Evolutionary conservation across 2,888 invertebrate genomes (phyloP), one percentile per base, ranked within the genome.

Genomic region (Agrochola litura): DNA sequence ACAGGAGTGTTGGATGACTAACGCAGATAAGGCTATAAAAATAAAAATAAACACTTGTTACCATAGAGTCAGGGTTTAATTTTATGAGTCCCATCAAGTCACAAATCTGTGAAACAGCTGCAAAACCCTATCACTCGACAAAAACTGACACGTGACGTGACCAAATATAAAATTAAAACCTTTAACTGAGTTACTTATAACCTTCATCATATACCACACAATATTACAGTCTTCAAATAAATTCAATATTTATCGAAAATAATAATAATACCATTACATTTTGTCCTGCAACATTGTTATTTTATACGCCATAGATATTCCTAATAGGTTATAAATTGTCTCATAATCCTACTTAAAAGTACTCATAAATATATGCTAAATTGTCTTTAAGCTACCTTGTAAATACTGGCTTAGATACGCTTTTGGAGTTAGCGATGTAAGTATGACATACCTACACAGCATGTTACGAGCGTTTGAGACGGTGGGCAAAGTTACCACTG

Each of bases 211-310:
- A 16, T 4, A 49, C 43, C 2, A 22, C 25, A 37, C 0, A 43
- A 14, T 54, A 25, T 46, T 12, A 43, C 8, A 69, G 8, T 60
- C 6, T 16, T 22, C 37, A 46, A 54, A 19, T 69, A 14, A 68
- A 69, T 70, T 63, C 37, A 22, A 14, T 46, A 19, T 9, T 14
- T 25, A 65, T 46, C 37, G 25, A 73, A 61, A 81, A 66, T 72
- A n/a, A n/a, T n/a, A n/a, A n/a, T n/a, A 54, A 22, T 14, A 37
- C 12, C 6, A 9, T n/a, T 6, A 9, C 6, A 60, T 16, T 65
- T 16, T 52, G 0, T 10, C 1, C 5, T 14, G 67, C 83, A 79
- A 86, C 71, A 60, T 70, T 80, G 86, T 75, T 25, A 30, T 56
- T 82, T 84, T 75, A 85, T 68, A 65, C 8, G 4, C 66, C 61